A percentile compares a stretch with the other conserved stretches of the same genome.
These are phyloP conservation scores for Acholoe squamosa DNA, from an alignment of 2,888 invertebrate genomes.

Conservation along the genomic window DNA sequence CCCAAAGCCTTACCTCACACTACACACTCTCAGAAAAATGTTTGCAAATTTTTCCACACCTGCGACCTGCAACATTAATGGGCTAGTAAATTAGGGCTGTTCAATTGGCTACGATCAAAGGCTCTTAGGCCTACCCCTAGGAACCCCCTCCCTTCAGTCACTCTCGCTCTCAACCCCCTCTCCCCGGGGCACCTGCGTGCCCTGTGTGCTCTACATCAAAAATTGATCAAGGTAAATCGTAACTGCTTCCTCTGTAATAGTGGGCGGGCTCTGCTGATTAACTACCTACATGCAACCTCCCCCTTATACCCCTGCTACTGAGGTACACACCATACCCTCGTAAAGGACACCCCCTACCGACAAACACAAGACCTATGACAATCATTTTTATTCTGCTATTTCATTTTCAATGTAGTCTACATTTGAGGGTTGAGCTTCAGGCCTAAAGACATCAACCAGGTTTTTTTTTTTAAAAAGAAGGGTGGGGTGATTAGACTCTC, in stretches of 20 bases:
- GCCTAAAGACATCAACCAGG: too few relatives aligned
- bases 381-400: too few relatives aligned
- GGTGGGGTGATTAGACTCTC: too few relatives aligned
- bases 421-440: too few relatives aligned
- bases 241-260: slow-evolving; percentile 53
- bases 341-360: not conserved
- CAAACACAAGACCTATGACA: not conserved
- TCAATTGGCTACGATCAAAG: slow-evolving; percentile 46
- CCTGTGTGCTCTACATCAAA: slow-evolving; percentile 35
- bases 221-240: slow-evolving; percentile 56
- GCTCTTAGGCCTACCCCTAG: not conserved
- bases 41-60: slow-evolving; percentile 48
- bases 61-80: slow-evolving; percentile 43
- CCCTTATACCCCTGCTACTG: not conserved
- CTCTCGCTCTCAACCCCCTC: not conserved
- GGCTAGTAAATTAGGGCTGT: slow-evolving; percentile 39
- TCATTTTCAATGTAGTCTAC: too few relatives aligned
- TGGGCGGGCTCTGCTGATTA: slow-evolving; percentile 34
- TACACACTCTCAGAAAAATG: not conserved
- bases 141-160: not conserved
- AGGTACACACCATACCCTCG: not conserved
- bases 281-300: slow-evolving; percentile 44
- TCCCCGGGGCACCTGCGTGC: slow-evolving; percentile 27
- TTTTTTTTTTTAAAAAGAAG: too few relatives aligned
- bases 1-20: not conserved